These are phyloP conservation scores for Ganaspis brasiliensis DNA, from an alignment of 2,888 invertebrate genomes.

Conservation along the genomic window DNA sequence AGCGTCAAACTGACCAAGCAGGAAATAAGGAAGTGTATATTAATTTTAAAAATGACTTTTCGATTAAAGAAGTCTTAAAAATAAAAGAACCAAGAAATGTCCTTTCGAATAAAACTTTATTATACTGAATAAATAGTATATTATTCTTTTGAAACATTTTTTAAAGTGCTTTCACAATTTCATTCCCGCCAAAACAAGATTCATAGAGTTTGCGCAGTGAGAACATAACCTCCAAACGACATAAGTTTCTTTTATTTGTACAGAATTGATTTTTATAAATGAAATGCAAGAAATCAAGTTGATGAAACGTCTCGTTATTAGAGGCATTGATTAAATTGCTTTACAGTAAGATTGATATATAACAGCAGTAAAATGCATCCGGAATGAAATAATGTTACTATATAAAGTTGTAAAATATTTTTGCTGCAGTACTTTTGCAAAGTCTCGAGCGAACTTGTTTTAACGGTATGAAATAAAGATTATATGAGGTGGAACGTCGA, in stretches of 20 bases:
- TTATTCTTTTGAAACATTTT: no score
- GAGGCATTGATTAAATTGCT: conserved; percentile 10
- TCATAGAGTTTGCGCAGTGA: no score
- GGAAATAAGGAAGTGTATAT: background rate
- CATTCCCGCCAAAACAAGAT: no score
- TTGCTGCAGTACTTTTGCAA: background rate
- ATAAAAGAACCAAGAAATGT: no score
- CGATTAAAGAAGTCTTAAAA: no score
- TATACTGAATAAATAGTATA: no score
- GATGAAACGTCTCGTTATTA: background rate
- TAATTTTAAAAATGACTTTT: background rate
- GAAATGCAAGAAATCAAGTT: background rate
- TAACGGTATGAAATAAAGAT: conserved; percentile 27
- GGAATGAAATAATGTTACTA: conserved; percentile 21
- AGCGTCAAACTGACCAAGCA: background rate
- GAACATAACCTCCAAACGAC: no score
- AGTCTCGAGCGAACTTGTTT: conserved; percentile 29
- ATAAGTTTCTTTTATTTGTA: no score
- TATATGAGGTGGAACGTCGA: conserved; percentile 41
- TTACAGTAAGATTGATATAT: conserved; percentile 4
- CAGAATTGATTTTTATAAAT: background rate
- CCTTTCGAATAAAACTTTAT: no score
- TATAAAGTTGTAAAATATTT: conserved; percentile 21
- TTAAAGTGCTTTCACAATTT: no score
- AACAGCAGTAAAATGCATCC: conserved; percentile 24